A percentile compares a stretch with the other conserved stretches of the same genome.
Conservation (phyloP, 2,888 invertebrate species). For the Acanthoscelides obtectus region DNA sequence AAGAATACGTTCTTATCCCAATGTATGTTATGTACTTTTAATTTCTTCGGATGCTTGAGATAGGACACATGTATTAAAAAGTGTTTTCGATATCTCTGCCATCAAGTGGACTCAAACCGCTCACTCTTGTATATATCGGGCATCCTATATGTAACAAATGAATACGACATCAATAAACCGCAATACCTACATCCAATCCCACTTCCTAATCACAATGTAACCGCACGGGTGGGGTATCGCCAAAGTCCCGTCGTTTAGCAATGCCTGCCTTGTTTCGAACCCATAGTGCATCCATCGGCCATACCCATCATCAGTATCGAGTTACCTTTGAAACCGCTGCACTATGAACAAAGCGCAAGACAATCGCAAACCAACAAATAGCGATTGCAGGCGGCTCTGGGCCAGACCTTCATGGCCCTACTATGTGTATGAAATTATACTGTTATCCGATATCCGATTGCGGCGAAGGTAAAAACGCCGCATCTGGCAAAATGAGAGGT, state of each 20-base stretch:
- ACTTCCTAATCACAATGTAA: background rate
- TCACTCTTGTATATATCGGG: too few species aligned
- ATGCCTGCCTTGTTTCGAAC: background rate
- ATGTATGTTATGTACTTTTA: too few species aligned
- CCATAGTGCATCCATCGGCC: background rate
- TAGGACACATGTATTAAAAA: too few species aligned
- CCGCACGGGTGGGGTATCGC: background rate
- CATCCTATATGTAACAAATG: too few species aligned
- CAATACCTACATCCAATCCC: background rate
- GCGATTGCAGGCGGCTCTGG: background rate
- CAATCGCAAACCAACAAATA: background rate
- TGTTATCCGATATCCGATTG: slow-evolving; percentile 21
- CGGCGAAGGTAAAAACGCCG: background rate
- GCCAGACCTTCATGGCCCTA: background rate
- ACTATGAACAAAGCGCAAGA: background rate
- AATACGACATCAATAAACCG: background rate
- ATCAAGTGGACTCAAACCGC: too few species aligned
- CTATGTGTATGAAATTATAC: slow-evolving; percentile 20
- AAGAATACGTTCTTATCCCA: too few species aligned
- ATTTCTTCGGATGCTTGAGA: too few species aligned
- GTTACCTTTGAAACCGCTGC: slow-evolving; percentile 9
- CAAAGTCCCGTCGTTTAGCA: background rate
- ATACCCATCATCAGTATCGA: slow-evolving; percentile 13
- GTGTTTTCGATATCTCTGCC: too few species aligned
- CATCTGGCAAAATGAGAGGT: background rate